phyloP scores from a whole-genome alignment of 2,888 invertebrate genomes.

The Drosophila anomalata region DNA sequence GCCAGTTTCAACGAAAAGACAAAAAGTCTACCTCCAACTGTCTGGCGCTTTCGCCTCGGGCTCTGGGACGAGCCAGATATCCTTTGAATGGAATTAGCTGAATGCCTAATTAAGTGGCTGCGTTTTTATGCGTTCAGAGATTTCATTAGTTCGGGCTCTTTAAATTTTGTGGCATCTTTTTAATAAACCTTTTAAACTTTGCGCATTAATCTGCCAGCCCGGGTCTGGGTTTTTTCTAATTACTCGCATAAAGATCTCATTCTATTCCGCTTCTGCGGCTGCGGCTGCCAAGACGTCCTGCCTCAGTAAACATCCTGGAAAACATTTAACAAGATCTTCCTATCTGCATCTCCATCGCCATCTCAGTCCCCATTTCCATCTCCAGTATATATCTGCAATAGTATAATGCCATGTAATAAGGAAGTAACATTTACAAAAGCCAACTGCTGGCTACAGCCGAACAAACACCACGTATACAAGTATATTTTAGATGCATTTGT shows the following conservation, averaged over 20 bases:
- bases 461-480: constrained; percentile 18
- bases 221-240: constrained; percentile 17
- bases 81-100: constrained; percentile 39
- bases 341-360: constrained; percentile 4
- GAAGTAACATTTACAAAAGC: constrained; percentile 78
- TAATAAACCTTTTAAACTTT: not conserved
- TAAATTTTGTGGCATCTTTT: not conserved
- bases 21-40: constrained; percentile 24
- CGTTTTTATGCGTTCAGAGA: constrained; percentile 26
- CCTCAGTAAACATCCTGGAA: constrained; percentile 45
- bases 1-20: constrained; percentile 27
- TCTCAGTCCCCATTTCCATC: not conserved
- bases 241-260: constrained; percentile 25
- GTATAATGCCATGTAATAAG: constrained; percentile 78
- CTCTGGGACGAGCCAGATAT: constrained; percentile 31
- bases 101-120: constrained; percentile 55
- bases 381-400: constrained; percentile 33
- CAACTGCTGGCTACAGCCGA: constrained; percentile 65
- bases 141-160: constrained; percentile 1
- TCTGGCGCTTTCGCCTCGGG: constrained; percentile 32
- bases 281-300: constrained; percentile 31
- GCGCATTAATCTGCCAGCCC: not conserved
- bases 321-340: constrained; percentile 29
- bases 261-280: constrained; percentile 21
- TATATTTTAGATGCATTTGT: constrained; percentile 7